These are phyloP conservation scores for Caenorhabditis panamensis DNA, from an alignment of 2,888 invertebrate genomes.

Conservation along the genomic window DNA sequence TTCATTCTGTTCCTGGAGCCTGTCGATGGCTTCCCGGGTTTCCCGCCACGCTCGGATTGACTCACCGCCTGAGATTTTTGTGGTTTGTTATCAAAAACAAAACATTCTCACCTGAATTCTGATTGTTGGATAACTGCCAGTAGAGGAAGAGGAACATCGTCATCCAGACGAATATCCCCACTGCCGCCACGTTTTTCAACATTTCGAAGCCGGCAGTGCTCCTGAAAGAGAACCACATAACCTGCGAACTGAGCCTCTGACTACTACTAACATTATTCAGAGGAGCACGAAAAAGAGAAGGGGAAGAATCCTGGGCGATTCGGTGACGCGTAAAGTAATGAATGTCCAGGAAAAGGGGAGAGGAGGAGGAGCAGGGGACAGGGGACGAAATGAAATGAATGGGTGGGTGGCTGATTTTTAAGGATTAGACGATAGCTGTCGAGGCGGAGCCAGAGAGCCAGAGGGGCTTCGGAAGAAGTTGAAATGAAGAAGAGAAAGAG, in stretches of 20 bases:
- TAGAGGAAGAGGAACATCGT: slow-evolving; percentile 58
- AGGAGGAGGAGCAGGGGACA: background rate
- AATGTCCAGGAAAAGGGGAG: slow-evolving; percentile 2
- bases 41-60: slow-evolving; percentile 53
- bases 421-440: slow-evolving; percentile 6
- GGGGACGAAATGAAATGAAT: slow-evolving; percentile 7
- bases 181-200: slow-evolving; percentile 58
- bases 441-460: background rate
- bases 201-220: slow-evolving; percentile 53
- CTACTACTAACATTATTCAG: slow-evolving; percentile 2
- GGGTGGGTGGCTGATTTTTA: slow-evolving; percentile 14
- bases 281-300: background rate
- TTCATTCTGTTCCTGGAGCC: slow-evolving; percentile 62
- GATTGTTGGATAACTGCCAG: slow-evolving; percentile 36
- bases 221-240: too few relatives aligned
- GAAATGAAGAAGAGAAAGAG: background rate
- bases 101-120: slow-evolving; percentile 8
- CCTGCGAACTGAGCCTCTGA: background rate
- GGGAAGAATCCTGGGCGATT: background rate
- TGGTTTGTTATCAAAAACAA: too few relatives aligned
- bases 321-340: slow-evolving; percentile 10
- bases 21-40: slow-evolving; percentile 51
- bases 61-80: slow-evolving; percentile 28
- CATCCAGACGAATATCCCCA: slow-evolving; percentile 55
- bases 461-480: slow-evolving; percentile 1